Evolutionary conservation across 2,113 vertebrate genomes (phyloP).

Genomic region (Gymnocephalus cernua): DNA sequence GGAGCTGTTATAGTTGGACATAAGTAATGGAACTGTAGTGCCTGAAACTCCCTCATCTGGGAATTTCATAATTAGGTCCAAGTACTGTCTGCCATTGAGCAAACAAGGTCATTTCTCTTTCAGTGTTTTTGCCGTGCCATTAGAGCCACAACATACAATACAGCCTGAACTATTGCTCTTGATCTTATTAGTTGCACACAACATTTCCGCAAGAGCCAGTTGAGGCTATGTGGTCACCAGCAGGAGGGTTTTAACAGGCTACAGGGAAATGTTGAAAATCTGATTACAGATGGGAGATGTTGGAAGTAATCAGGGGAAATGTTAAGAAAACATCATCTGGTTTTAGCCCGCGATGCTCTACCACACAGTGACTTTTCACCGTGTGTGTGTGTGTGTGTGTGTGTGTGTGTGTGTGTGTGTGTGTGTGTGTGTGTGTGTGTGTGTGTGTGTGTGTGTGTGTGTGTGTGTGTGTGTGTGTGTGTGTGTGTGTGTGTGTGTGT

Average conservation of each 20-base stretch:
- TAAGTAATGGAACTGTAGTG: neutral
- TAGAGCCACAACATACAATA: constrained; percentile 25
- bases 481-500: constrained; percentile 32
- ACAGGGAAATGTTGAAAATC: constrained; percentile 58
- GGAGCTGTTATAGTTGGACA: neutral
- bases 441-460: constrained; percentile 43
- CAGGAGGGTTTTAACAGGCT: constrained; percentile 28
- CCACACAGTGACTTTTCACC: constrained; percentile 69
- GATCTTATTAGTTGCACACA: constrained; percentile 41
- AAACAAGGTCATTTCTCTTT: constrained; percentile 30
- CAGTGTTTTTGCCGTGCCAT: constrained; percentile 23
- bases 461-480: constrained; percentile 43
- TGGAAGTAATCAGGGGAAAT: constrained; percentile 66
- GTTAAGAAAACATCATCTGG: constrained; percentile 71
- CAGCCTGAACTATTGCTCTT: constrained; percentile 24
- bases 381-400: constrained; percentile 33
- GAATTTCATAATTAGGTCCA: constrained; percentile 29
- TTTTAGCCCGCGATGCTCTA: constrained; percentile 34
- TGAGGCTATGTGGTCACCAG: constrained; percentile 52
- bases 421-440: constrained; percentile 47
- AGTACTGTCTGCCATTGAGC: constrained; percentile 32
- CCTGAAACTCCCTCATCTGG: constrained; percentile 20
- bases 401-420: constrained; percentile 45
- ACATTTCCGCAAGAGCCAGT: constrained; percentile 32
- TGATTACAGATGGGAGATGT: constrained; percentile 50